phyloP scores from a whole-genome alignment of 2,888 invertebrate species.

The Ormyrus thymus region DNA sequence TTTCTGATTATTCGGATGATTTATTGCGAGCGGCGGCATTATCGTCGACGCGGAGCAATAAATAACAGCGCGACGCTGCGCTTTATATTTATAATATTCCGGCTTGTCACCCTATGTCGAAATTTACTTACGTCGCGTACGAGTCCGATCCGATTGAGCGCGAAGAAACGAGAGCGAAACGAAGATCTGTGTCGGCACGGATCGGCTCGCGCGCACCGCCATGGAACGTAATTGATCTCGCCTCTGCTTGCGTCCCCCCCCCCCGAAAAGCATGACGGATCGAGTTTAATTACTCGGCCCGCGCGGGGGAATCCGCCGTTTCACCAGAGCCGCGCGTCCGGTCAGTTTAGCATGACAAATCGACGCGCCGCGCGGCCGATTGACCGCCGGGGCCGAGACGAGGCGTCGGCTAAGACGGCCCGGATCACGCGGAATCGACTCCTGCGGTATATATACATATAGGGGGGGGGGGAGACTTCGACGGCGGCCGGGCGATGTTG shows the following conservation, averaged over 20 bases:
- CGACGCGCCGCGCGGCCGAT: constrained; percentile 59
- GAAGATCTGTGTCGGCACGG: no score
- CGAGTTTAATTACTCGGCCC: constrained; percentile 46
- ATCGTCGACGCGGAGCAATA: no score
- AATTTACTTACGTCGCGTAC: no score
- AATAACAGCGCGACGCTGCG: no score
- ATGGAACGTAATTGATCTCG: background rate
- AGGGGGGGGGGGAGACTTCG: constrained; percentile 24
- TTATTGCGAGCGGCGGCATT: no score
- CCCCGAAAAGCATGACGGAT: constrained; percentile 34
- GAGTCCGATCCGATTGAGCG: no score
- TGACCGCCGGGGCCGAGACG: constrained; percentile 55
- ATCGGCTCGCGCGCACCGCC: background rate
- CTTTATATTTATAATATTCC: no score
- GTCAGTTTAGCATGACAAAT: constrained; percentile 59
- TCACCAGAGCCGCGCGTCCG: constrained; percentile 24
- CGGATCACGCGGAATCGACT: constrained; percentile 63
- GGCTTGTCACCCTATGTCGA: no score
- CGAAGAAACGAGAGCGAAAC: no score
- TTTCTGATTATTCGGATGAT: no score
- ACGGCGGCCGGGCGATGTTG: background rate
- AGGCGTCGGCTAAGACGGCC: constrained; percentile 61
- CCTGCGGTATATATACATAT: constrained; percentile 40
- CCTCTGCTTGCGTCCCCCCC: background rate
- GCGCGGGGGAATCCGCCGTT: constrained; percentile 32